Evolutionary conservation across 37 sponge, comb jelly and placozoan species (phyloP), one percentile per base, ranked within the genome.

Genomic region (Beroe ovata): DNA sequence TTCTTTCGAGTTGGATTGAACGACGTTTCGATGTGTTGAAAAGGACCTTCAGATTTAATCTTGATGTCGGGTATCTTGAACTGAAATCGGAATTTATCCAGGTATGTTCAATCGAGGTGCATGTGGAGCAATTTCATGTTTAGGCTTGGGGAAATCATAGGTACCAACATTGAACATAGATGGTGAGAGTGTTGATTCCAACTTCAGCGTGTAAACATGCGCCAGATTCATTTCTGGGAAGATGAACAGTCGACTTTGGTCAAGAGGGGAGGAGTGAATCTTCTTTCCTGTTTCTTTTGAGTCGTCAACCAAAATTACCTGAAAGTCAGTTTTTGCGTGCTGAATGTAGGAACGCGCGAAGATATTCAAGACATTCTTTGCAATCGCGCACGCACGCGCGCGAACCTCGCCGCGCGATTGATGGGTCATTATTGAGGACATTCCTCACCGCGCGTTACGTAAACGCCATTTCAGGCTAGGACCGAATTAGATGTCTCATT

Each of bases 191-290:
- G 54, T 14, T 42, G 84, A 77, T 26, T 77, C 84, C 42, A 77
- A n/a, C 33, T 77, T 77, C 42, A 77, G 36, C 8, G 42, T 77
- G 84, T 36, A 77, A n/a, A 23, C 21, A 40, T 42, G 42, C 6
- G 84, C 39, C 0, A 77, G 84, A 19, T 39, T 29, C 84, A 77
- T 77, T 42, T 77, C 84, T 8, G 84, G 84, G 84, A 77, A 77
- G 0, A 77, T 42, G 84, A 77, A 77, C 23, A 77, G 42, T 23
- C 84, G 39, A 25, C 84, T 77, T 42, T 77, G 54, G 28, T 77
- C 54, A 20, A 77, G 47, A 3, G 21, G 84, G 3, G 84, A 42
- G 84, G 28, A n/a, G 28, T 77, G 84, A 25, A 77, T 35, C 54
- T 77, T 39, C 28, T 36, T 77, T 14, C 84, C 84, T 38, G 19